phyloP scores from a whole-genome alignment of 2,113 vertebrate species.

The Nanorana parkeri region DNA sequence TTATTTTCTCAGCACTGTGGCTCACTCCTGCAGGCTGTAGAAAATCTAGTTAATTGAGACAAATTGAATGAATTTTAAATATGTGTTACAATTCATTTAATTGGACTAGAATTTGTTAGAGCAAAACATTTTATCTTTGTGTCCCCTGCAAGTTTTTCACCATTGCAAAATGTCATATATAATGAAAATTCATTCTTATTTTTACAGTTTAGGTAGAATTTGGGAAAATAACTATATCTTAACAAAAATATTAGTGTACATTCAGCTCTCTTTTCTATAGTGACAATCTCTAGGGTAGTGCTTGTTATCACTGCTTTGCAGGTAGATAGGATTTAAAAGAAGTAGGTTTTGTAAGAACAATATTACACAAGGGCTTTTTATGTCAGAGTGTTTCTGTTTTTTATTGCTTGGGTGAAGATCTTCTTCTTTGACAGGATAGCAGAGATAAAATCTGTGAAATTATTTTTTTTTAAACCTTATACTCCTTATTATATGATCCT shows the following conservation, averaged over 20 bases:
- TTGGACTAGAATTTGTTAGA: conserved; percentile 32
- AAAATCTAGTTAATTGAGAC: conserved; percentile 44
- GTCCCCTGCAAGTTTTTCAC: conserved; percentile 20
- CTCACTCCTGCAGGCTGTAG: conserved; percentile 38
- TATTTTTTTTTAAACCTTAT: no score
- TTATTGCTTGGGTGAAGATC: no score
- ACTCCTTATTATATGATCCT: no score
- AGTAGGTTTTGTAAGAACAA: no score
- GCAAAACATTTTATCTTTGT: conserved; percentile 39
- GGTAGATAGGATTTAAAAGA: no score
- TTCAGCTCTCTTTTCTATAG: no score
- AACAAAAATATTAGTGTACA: not conserved
- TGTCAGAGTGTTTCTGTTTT: no score
- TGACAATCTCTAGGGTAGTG: no score
- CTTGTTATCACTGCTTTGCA: no score
- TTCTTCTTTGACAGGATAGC: no score
- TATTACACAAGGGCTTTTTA: no score
- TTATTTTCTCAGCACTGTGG: conserved; percentile 34
- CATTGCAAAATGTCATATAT: conserved; percentile 25
- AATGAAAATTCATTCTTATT: conserved; percentile 24
- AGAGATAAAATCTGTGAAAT: no score
- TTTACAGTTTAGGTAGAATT: not conserved
- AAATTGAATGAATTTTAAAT: conserved; percentile 54
- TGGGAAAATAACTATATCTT: not conserved
- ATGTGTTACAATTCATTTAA: conserved; percentile 42